Base-by-base conservation (phyloP, 2,888 invertebrate genomes). In the Drosophila nigritarsus region DNA sequence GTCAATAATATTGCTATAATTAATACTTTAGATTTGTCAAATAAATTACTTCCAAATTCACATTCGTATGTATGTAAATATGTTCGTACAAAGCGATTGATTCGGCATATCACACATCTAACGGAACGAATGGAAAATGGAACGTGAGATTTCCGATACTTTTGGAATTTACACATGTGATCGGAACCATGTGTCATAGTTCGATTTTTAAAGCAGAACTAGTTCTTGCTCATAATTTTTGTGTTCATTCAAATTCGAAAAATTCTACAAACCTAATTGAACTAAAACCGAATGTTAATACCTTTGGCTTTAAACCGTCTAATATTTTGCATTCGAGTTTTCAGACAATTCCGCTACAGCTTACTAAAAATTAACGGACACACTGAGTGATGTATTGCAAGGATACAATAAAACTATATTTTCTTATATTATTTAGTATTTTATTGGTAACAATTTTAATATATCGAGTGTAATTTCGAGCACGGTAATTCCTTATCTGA, bases 61-160 rank as follows among this genome's bases (percentile, higher is more conserved):
- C 56, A 45, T 18, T 36, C 40, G 48, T 49, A 50, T 45, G 50
- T 49, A 53, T 20, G 36, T 58, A 45, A 24, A 15, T 24, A 45
- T 56, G 58, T 56, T 36, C 51, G 73, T 45, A 53, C 27, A 50
- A 64, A 38, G 49, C 69, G 61, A 73, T 65, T 53, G 36, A 51
- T 32, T 66, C 29, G 51, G 51, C 54, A 42, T 40, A 56, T 32
- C 49, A 56, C 32, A n/a, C 32, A 54, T 15, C 36, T 18, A 29
- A 3, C 1, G 66, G 34, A 73, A 76, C 68, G 30, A 49, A 30
- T 55, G 65, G 51, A 56, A 60, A 62, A 9, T 29, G 68, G 40
- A 65, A 68, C 76, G 32, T 18, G 0, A 65, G 29, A 63, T 63
- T 49, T 13, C 32, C 73, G 76, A 73, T 77, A 66, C 36, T 13